phyloP scores from a whole-genome alignment of 2,888 invertebrate species.

The Chymomyza caudatula region DNA sequence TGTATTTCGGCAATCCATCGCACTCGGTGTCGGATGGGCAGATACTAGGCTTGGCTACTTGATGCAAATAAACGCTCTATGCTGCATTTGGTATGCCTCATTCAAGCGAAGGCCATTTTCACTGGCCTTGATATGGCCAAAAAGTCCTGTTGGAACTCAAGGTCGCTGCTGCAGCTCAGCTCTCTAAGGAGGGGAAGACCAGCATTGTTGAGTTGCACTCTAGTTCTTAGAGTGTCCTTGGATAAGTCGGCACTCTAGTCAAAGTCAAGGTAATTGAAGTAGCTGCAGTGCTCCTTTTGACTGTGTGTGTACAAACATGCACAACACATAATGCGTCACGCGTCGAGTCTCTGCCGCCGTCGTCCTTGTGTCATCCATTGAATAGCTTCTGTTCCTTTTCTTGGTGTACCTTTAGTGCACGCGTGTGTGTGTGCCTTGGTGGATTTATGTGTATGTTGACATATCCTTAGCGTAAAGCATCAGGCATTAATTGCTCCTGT shows the following conservation, averaged over 20 bases:
- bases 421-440: background rate
- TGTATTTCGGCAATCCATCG: background rate
- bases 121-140: slow-evolving; percentile 56
- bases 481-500: slow-evolving; percentile 60
- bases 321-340: slow-evolving; percentile 60
- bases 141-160: slow-evolving; percentile 31
- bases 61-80: background rate
- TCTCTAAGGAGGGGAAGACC: slow-evolving; percentile 26
- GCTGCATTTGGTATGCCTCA: slow-evolving; percentile 52
- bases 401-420: slow-evolving; percentile 15
- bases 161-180: background rate
- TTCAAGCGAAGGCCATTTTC: slow-evolving; percentile 50
- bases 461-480: slow-evolving; percentile 52
- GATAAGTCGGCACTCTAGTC: slow-evolving; percentile 41
- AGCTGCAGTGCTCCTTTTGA: slow-evolving; percentile 51
- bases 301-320: slow-evolving; percentile 66
- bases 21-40: background rate
- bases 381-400: slow-evolving; percentile 52
- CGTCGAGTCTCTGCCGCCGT: slow-evolving; percentile 37
- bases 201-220: slow-evolving; percentile 40
- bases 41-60: slow-evolving; percentile 28
- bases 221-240: slow-evolving; percentile 35
- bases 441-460: slow-evolving; percentile 48
- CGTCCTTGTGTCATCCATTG: slow-evolving; percentile 41
- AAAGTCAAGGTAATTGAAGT: slow-evolving; percentile 49